These are phyloP conservation scores for Boloria selene DNA, from an alignment of 2,888 invertebrate species.

Conservation along the genomic window DNA sequence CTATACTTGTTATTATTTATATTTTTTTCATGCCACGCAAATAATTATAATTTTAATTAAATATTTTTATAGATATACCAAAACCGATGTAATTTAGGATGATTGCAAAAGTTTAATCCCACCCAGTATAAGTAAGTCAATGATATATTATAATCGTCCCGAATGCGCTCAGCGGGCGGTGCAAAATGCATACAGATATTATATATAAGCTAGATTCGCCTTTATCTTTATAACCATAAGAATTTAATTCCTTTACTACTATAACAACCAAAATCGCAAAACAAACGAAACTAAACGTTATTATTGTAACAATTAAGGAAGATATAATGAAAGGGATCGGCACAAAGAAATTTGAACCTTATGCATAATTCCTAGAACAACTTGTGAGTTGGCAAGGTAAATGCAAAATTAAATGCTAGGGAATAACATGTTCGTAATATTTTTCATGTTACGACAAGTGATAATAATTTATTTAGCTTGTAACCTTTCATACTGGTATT, in stretches of 20 bases:
- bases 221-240: constrained; percentile 45
- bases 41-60: too few relatives aligned
- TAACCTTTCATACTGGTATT: constrained; percentile 45
- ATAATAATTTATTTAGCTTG: constrained; percentile 70
- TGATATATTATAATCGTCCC: constrained; percentile 79
- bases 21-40: too few relatives aligned
- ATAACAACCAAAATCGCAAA: constrained; percentile 60
- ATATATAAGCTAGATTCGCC: constrained; percentile 50
- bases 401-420: constrained; percentile 57
- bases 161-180: constrained; percentile 70
- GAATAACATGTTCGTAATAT: constrained; percentile 70
- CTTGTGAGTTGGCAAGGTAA: constrained; percentile 41
- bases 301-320: constrained; percentile 73
- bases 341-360: constrained; percentile 45
- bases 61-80: neutral
- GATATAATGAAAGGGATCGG: constrained; percentile 58
- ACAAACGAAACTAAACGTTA: constrained; percentile 74
- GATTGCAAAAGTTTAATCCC: constrained; percentile 24
- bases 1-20: too few relatives aligned
- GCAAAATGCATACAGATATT: constrained; percentile 65
- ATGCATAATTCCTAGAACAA: constrained; percentile 39
- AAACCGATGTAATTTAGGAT: neutral
- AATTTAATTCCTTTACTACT: constrained; percentile 43
- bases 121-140: constrained; percentile 50
- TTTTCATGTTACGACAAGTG: constrained; percentile 72